Conservation (phyloP, 2,888 invertebrate genomes). For the Trimorus sp. region DNA sequence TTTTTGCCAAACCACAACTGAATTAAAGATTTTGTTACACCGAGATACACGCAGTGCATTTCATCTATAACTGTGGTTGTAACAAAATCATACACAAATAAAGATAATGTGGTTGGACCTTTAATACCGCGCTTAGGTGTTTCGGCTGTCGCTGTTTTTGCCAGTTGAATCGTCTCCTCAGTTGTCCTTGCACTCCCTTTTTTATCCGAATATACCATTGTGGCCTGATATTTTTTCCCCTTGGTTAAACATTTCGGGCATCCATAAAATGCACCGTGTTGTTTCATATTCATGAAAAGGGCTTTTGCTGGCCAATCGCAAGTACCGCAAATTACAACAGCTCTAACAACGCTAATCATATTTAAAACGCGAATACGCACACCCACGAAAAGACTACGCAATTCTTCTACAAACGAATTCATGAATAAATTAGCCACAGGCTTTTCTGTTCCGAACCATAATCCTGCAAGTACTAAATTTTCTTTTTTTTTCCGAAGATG, state of each 20-base stretch:
- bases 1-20: slow-evolving; percentile 52
- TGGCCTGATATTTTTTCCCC: background rate
- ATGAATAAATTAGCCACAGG: too few species aligned
- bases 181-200: background rate
- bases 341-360: background rate
- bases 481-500: slow-evolving; percentile 17
- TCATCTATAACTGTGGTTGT: slow-evolving; percentile 21
- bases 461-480: slow-evolving; percentile 7
- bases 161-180: too few species aligned
- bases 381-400: background rate
- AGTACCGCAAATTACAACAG: slow-evolving; percentile 16
- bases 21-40: background rate
- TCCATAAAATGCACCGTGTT: slow-evolving; percentile 9
- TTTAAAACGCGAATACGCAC: background rate
- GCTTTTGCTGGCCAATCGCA: slow-evolving; percentile 34
- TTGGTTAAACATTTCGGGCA: slow-evolving; percentile 15
- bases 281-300: background rate
- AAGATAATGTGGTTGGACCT: slow-evolving; percentile 4
- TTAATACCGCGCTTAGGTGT: background rate
- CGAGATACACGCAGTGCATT: slow-evolving; percentile 11
- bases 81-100: slow-evolving; percentile 21
- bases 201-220: background rate
- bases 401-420: slow-evolving; percentile 10
- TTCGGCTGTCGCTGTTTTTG: too few species aligned
- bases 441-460: background rate